Evolutionary conservation across 2,888 invertebrate species (phyloP), one percentile per base, ranked within the genome.

Genomic region (Unio delphinus): DNA sequence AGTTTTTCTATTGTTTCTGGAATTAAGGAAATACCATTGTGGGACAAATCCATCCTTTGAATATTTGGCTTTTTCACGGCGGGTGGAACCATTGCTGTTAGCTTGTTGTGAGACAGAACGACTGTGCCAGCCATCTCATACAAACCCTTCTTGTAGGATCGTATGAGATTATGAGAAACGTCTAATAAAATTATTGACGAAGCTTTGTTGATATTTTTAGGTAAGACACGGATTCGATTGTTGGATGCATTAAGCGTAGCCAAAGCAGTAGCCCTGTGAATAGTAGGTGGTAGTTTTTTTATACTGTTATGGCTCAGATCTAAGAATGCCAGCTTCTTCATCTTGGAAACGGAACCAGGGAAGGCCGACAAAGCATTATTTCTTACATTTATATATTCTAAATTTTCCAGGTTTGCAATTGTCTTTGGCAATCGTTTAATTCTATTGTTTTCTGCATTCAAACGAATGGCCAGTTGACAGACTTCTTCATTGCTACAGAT

Each of bases 401-500:
- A 65, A 34, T 84, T 80, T 64, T 85, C 83, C 17, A 88, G 70
- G 20, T 79, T 81, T 0, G 86, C 76, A 8, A 89, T 70, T 4
- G 83, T 75, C 56, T 84, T 85, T 6, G 89, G 89, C 6, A 89
- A 65, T 54, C 88, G 80, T 68, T 88, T 89, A 30, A 89, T 73
- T 23, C 87, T 74, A 76, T 89, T 89, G 75, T 88, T 89, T 66
- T 87, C 87, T 18, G 83, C 85, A 54, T 84, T 86, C 57, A 89
- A 83, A 55, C 77, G 79, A 7, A 83, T 76, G 0, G 86, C 76
- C n/a, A 86, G 72, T n/a, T 83, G 80, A 45, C 76, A 78, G 6
- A 89, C 65, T 68, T 89, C 89, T 69, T 89, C 89, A 74, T 89
- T 89, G 64, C 83, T 80, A 76, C 85, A 89, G 45, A 89, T 81